These are phyloP conservation scores for Eupelmus urozonus DNA, from an alignment of 2,888 invertebrate species.

Conservation along the genomic window DNA sequence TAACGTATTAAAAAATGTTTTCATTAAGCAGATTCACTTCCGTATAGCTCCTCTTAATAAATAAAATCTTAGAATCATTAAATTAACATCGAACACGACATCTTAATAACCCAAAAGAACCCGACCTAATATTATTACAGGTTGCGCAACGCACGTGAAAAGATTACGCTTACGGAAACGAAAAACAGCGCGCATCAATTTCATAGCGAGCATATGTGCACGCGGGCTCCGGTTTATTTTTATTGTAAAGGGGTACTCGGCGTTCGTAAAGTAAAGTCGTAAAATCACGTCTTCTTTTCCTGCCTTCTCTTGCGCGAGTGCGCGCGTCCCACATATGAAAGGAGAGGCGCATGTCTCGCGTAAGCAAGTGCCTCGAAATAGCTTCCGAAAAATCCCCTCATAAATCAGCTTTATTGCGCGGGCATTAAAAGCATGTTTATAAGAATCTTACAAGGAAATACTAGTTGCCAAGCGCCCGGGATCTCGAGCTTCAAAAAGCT, in stretches of 20 bases:
- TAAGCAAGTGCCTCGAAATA: constrained; percentile 56
- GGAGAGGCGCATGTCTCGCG: constrained; percentile 41
- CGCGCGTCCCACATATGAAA: constrained; percentile 45
- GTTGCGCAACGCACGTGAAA: constrained; percentile 18
- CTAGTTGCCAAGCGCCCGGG: not conserved
- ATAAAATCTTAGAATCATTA: too few species aligned
- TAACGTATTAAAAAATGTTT: too few species aligned
- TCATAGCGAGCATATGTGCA: constrained; percentile 21
- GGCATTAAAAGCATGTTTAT: constrained; percentile 54
- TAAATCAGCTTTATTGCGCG: constrained; percentile 55
- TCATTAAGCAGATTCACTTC: too few species aligned
- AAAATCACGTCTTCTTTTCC: constrained; percentile 52
- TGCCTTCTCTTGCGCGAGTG: constrained; percentile 14
- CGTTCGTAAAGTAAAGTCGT: constrained; percentile 45
- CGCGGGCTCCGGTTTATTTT: constrained; percentile 54
- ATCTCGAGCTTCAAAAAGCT: too few species aligned
- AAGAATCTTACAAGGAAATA: constrained; percentile 46
- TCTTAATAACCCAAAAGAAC: too few species aligned
- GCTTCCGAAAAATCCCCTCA: constrained; percentile 58
- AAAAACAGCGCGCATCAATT: constrained; percentile 41
- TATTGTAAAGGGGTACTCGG: constrained; percentile 49
- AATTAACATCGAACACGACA: too few species aligned
- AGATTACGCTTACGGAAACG: constrained; percentile 6
- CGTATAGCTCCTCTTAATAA: too few species aligned
- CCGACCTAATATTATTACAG: not conserved